Conservation (phyloP, 37 sponge, comb jelly and placozoan genomes). For the Diacarnus erythraeanus region DNA sequence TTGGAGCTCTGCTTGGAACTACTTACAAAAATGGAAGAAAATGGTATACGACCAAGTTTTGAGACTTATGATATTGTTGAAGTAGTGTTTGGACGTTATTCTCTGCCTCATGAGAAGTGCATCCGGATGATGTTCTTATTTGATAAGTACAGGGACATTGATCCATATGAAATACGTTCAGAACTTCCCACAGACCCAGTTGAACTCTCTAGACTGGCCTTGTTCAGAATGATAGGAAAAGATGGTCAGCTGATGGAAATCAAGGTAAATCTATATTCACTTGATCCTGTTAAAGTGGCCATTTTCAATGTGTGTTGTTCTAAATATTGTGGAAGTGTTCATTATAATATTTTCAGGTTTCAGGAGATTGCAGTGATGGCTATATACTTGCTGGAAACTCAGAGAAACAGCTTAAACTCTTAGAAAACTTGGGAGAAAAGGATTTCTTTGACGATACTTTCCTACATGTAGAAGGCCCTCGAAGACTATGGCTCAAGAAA, state of each 20-base stretch:
- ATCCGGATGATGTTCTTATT: constrained; percentile 82
- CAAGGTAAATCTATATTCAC: constrained; percentile 34
- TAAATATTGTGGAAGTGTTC: neutral
- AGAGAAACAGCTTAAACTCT: constrained; percentile 10
- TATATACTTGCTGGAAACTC: constrained; percentile 21
- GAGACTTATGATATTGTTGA: constrained; percentile 63
- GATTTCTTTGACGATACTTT: neutral
- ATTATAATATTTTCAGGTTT: neutral
- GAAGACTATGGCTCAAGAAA: constrained; percentile 77
- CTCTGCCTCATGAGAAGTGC: constrained; percentile 87
- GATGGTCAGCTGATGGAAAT: constrained; percentile 33
- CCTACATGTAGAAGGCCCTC: constrained; percentile 85
- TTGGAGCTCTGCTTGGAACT: constrained; percentile 80
- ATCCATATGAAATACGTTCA: constrained; percentile 73
- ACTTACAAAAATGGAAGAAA: constrained; percentile 88
- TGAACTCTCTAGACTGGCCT: constrained; percentile 49
- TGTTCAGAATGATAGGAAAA: constrained; percentile 51
- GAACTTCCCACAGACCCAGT: constrained; percentile 45
- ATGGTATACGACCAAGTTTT: constrained; percentile 77
- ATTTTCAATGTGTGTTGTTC: neutral
- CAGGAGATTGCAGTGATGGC: neutral
- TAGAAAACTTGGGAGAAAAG: constrained; percentile 15
- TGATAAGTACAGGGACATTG: constrained; percentile 67
- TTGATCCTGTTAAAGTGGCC: neutral
- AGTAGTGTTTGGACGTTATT: constrained; percentile 73